phyloP scores from a whole-genome alignment of 1,140 invertebrate species.

The Chironomus striatipennis region DNA sequence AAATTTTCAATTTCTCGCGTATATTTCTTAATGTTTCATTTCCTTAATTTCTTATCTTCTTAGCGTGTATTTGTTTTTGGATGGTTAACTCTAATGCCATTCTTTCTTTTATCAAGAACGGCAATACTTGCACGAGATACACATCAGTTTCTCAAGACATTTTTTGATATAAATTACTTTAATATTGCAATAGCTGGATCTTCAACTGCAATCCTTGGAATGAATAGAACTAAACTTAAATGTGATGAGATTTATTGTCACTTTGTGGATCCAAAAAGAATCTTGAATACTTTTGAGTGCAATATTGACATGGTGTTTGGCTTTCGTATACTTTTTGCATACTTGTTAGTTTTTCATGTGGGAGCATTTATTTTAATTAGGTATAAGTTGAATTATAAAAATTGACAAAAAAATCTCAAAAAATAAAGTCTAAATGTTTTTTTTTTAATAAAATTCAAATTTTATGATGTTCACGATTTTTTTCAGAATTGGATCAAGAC shows the following conservation, averaged over 20 bases:
- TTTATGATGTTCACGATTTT: too few relatives aligned
- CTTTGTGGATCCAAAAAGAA: slow-evolving; percentile 37
- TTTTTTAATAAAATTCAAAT: too few relatives aligned
- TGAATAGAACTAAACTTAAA: slow-evolving; percentile 36
- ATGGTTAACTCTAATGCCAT: slow-evolving; percentile 71
- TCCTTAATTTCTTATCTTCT: not conserved
- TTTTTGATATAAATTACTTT: slow-evolving; percentile 80
- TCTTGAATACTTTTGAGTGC: too few relatives aligned
- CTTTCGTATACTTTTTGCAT: too few relatives aligned
- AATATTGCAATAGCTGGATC: slow-evolving; percentile 68
- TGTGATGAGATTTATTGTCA: slow-evolving; percentile 49
- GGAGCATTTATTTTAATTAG: too few relatives aligned
- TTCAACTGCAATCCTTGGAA: not conserved
- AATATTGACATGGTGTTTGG: too few relatives aligned
- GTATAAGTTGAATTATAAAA: too few relatives aligned
- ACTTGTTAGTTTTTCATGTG: too few relatives aligned
- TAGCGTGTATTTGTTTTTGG: slow-evolving; percentile 73
- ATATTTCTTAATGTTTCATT: not conserved
- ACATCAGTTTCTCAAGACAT: slow-evolving; percentile 66
- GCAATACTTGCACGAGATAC: slow-evolving; percentile 79
- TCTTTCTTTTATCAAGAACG: slow-evolving; percentile 84
- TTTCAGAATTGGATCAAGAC: too few relatives aligned
- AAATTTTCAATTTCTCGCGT: not conserved
- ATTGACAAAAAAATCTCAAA: too few relatives aligned
- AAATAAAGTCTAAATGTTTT: too few relatives aligned